Conservation (phyloP, 2,888 invertebrate genomes). For the Eulithis prunata region DNA sequence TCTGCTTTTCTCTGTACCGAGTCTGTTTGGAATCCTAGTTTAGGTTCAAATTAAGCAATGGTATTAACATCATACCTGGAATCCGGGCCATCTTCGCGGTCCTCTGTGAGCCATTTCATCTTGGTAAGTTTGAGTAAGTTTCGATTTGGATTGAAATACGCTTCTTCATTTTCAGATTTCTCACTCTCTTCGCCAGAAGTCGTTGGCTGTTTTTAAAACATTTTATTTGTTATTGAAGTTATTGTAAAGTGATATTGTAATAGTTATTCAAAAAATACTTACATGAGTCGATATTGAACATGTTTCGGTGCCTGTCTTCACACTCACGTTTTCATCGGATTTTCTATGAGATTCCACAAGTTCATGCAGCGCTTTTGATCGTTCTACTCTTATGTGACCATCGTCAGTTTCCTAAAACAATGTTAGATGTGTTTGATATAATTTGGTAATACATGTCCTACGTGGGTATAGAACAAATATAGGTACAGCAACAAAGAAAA, state of each 20-base stretch:
- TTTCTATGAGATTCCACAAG: conserved; percentile 56
- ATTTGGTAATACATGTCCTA: no score
- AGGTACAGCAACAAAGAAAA: no score
- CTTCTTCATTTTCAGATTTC: conserved; percentile 45
- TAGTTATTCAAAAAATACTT: conserved; percentile 7
- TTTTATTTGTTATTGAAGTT: conserved; percentile 1
- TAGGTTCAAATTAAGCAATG: no score
- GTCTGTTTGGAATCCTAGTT: no score
- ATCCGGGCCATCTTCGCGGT: conserved; percentile 56
- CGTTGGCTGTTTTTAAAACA: conserved; percentile 45
- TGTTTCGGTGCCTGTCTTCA: conserved; percentile 12
- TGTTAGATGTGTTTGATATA: not conserved
- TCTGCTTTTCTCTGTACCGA: no score
- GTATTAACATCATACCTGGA: conserved; percentile 61
- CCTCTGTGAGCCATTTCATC: conserved; percentile 76
- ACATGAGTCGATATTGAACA: conserved; percentile 19
- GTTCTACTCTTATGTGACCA: conserved; percentile 63
- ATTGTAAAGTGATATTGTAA: not conserved
- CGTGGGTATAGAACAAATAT: no score
- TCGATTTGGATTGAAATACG: conserved; percentile 49
- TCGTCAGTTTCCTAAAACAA: conserved; percentile 38
- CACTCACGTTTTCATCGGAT: conserved; percentile 35
- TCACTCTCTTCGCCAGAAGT: conserved; percentile 50
- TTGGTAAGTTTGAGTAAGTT: conserved; percentile 70
- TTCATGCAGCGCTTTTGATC: conserved; percentile 71